Evolutionary conservation across 2,888 invertebrate species (phyloP), one percentile per base, ranked within the genome.

Genomic region (Nymphalis c-album): DNA sequence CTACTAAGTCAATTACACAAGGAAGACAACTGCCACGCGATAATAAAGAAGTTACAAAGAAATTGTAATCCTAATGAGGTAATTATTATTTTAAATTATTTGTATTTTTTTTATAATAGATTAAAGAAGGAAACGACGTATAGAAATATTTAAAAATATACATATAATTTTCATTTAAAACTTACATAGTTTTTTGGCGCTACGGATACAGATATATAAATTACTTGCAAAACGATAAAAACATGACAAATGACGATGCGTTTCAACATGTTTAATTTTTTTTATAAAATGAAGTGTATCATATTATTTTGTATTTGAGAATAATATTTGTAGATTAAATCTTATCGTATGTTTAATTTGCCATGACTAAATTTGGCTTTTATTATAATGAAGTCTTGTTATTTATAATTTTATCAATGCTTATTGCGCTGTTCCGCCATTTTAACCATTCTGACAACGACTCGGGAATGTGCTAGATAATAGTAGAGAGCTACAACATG

Each of bases 361-460:
- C 61, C 57, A 46, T 66, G 48, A 55, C 66, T 53, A 51, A 26
- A 53, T 59, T 31, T 10, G 40, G 26, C 31, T 7, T 63, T 60
- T 58, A 60, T 55, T 67, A 31, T 63, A 60, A 63, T 68, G 50
- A 63, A 47, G 47, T 63, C 47, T 67, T 50, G 45, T 66, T 60
- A 51, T 13, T 5, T 35, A 51, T 57, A 57, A 60, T 64, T 64
- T 61, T 60, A 31, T 53, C 26, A 63, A 53, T 45, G 40, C 6
- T n/a, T 62, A 13, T 16, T 18, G 7, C 47, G 22, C 35, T n/a
- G 26, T 60, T 40, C 40, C 26, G 46, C 16, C 17, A 48, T 48
- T 48, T n/a, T 48, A 48, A 17, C 8, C 2, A 3, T n/a, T 48
- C 2, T 48, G 5, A 18, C 2, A 18, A 48, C 48, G 10, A 40